Conservation (phyloP, 2,113 vertebrate species). For the Campylorhamphus procurvoides region DNA sequence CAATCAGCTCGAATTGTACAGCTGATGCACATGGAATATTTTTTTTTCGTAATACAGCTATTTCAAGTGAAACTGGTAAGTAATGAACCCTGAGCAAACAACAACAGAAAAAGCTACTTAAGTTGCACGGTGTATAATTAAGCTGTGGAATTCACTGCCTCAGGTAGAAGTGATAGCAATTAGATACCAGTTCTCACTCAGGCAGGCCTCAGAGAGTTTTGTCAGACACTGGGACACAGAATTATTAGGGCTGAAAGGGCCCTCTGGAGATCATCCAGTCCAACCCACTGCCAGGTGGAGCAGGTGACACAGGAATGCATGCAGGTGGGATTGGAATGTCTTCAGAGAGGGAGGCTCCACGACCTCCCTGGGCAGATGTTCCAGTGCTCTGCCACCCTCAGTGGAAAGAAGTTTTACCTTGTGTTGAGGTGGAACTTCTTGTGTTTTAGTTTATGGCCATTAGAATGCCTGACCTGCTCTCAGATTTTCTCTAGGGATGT, state of each 20-base stretch:
- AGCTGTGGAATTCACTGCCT: background rate
- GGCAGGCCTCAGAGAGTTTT: background rate
- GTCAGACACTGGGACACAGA: background rate
- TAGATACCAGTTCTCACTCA: background rate
- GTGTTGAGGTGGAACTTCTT: no score
- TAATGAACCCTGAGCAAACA: background rate
- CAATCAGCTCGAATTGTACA: background rate
- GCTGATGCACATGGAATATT: background rate
- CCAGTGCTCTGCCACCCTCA: background rate
- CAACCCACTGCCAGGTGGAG: background rate
- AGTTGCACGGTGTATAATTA: background rate
- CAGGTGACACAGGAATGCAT: background rate
- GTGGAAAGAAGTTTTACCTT: background rate
- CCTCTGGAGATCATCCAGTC: no score
- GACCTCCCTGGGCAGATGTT: background rate
- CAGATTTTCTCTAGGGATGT: background rate
- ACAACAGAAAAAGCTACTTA: background rate
- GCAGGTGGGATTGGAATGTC: background rate
- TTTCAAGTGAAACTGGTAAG: background rate
- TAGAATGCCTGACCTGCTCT: background rate
- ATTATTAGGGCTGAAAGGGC: background rate
- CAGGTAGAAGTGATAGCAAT: background rate
- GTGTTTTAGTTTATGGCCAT: background rate
- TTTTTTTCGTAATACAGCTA: background rate
- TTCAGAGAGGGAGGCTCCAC: background rate